Conservation (phyloP, 2,113 vertebrate genomes). For the Xenus cinereus region DNA sequence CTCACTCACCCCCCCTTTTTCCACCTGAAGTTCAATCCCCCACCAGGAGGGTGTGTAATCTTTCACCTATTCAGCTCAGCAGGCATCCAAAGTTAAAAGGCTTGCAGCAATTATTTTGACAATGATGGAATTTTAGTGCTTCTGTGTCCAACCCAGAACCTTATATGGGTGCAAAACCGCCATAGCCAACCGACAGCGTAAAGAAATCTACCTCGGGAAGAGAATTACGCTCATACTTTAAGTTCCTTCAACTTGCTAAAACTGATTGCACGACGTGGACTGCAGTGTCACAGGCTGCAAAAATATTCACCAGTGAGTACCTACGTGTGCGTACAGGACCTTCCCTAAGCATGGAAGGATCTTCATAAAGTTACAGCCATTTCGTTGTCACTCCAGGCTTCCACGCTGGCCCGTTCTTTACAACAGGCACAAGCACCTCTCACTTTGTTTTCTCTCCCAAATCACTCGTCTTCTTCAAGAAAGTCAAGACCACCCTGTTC, state of each 20-base stretch:
- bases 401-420: background rate
- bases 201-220: constrained; percentile 5
- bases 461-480: background rate
- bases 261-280: background rate
- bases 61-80: fast-evolving
- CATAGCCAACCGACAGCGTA: background rate
- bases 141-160: background rate
- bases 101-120: constrained; percentile 2
- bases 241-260: background rate
- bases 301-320: background rate
- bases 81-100: background rate
- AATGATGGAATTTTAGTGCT: background rate
- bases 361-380: background rate
- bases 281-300: fast-evolving
- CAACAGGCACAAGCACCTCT: background rate
- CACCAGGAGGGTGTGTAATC: background rate
- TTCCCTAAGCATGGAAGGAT: background rate
- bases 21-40: background rate
- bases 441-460: background rate
- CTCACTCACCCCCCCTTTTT: fast-evolving
- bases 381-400: background rate
- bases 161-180: background rate
- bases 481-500: background rate
- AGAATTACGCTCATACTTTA: background rate
- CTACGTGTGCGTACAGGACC: fast-evolving